Evolutionary conservation across 2,113 vertebrate species (phyloP), one percentile per base, ranked within the genome.

Genomic region (Ictidomys tridecemlineatus): DNA sequence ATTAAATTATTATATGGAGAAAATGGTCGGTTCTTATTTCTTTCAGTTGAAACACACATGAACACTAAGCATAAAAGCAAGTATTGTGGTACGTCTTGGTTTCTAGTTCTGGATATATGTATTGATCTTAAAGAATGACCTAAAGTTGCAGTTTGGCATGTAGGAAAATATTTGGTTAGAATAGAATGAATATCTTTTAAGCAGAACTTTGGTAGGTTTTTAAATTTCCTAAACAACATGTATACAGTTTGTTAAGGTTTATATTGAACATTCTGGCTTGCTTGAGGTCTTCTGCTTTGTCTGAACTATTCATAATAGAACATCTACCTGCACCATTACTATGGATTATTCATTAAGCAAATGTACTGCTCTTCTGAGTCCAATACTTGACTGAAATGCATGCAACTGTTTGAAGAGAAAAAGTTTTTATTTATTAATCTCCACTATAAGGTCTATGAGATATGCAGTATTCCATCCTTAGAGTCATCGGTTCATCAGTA

Each of bases 1-100:
- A 97, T 99, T 98, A 99, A 99, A 98, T 99, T 98, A 98, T 99
- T 99, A 98, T 97, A 92, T 30, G 92, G 98, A 97, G 87, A 98
- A 98, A 97, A 97, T 93, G 93, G 92, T 97, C 79, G 98, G 83
- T 97, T 98, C 96, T 97, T 96, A 82, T 97, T 98, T 97, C 97
- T 98, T 98, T 98, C 95, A 98, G 97, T 97, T 98, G 73, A 96
- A 97, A 95, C 72, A 97, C 87, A 85, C 93, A 82, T 58, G 92
- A 93, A 97, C 98, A 95, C 86, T 92, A 96, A 97, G 76, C 94
- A 85, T 96, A 95, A 92, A 97, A 98, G 96, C 96, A 94, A 65
- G 30, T 92, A 77, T 93, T 87, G 94, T 97, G 97, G 97, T 97
- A 97, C 76, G 0, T 94, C 92, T 91, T 97, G 97, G 93, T 97